phyloP scores from a whole-genome alignment of 2,113 vertebrate species.

The Typhlomys cinereus region DNA sequence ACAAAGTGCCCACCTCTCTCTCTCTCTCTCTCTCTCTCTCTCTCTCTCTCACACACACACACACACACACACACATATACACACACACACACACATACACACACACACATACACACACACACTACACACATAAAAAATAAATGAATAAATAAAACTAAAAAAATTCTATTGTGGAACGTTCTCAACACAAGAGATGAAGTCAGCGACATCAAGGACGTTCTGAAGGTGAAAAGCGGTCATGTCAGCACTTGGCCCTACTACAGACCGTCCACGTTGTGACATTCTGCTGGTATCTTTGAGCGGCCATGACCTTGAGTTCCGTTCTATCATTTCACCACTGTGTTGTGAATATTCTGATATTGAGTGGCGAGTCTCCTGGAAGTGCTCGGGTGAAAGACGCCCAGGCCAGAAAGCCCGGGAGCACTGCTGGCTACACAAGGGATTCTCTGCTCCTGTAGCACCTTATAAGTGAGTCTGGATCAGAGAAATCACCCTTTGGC shows the following conservation, averaged over 20 bases:
- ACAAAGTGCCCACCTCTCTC: too few species aligned
- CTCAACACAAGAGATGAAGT: not conserved
- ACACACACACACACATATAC: too few species aligned
- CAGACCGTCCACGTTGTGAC: not conserved
- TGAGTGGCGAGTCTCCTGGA: not conserved
- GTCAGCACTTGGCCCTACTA: not conserved
- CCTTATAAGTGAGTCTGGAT: constrained; percentile 34
- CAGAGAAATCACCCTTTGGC: constrained; percentile 8
- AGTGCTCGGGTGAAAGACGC: not conserved
- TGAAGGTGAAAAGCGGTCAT: not conserved
- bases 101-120: too few species aligned
- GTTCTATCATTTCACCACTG: not conserved
- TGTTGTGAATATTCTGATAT: constrained; percentile 12
- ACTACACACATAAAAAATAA: too few species aligned
- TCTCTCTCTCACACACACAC: too few species aligned
- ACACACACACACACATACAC: too few species aligned
- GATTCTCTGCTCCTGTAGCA: not conserved
- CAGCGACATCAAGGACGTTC: constrained; percentile 17
- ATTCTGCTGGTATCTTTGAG: not conserved
- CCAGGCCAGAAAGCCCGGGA: not conserved
- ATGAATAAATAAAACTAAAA: too few species aligned
- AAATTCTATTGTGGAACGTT: not conserved
- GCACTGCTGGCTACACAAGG: not conserved
- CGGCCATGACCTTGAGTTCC: not conserved
- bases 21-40: too few species aligned